Conservation (phyloP, 2,113 vertebrate species). For the Mellivora capensis region DNA sequence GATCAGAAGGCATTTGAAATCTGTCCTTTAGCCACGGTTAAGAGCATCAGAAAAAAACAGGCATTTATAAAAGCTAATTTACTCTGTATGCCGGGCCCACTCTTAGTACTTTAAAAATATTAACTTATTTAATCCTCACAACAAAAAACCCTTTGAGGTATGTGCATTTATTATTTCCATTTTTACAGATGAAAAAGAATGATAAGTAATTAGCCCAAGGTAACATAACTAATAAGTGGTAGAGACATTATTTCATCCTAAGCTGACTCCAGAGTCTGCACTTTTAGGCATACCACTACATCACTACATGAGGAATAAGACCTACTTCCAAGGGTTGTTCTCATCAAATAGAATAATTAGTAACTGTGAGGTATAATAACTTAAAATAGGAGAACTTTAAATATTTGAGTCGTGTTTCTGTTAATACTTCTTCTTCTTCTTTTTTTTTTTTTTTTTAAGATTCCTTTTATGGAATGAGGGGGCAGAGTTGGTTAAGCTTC, state of each 20-base stretch:
- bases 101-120: not conserved
- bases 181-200: not conserved
- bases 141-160: not conserved
- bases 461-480: not conserved
- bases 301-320: not conserved
- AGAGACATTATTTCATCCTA: not conserved
- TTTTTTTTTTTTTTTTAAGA: not conserved
- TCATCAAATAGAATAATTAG: not conserved
- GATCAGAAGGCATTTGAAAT: constrained; percentile 33
- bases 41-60: not conserved
- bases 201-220: not conserved
- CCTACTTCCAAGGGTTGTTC: not conserved
- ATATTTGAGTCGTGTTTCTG: not conserved
- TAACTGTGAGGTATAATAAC: not conserved
- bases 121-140: not conserved
- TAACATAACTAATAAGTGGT: not conserved
- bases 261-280: not conserved
- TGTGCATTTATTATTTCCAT: not conserved
- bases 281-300: not conserved
- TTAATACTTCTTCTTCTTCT: not conserved
- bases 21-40: not conserved
- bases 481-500: not conserved
- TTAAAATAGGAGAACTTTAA: not conserved
- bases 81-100: not conserved
- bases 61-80: not conserved